Conservation (phyloP, 2,113 vertebrate genomes). For the Rhynchopsitta pachyrhyncha region DNA sequence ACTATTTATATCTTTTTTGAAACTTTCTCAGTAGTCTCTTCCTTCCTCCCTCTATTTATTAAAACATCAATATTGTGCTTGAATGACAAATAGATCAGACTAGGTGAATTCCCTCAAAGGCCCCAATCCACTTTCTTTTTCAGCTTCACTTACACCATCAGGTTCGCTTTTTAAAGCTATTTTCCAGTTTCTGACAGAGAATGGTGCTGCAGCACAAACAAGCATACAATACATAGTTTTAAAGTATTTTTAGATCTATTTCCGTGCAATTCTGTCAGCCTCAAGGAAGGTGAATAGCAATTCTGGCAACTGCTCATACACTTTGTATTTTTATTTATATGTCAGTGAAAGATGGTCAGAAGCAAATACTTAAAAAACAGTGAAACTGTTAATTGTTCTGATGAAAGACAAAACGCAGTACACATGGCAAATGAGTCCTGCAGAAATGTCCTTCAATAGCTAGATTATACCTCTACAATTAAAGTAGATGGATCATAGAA, state of each 20-base stretch:
- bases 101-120: neutral
- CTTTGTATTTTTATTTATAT: neutral
- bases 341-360: neutral
- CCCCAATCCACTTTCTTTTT: neutral
- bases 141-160: neutral
- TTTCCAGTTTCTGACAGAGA: neutral
- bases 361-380: neutral
- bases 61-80: neutral
- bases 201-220: neutral
- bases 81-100: neutral
- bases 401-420: neutral
- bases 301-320: neutral
- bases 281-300: neutral
- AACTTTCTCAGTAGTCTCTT: neutral
- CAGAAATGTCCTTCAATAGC: neutral
- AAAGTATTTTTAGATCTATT: neutral
- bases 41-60: neutral
- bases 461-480: neutral
- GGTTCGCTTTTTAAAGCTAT: neutral
- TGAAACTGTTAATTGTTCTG: neutral
- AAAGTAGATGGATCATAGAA: neutral
- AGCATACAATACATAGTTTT: neutral
- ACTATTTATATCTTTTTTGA: neutral
- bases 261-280: neutral
- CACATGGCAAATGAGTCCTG: neutral